Conservation (phyloP, 37 sponge, comb jelly and placozoan genomes). For the Crambe crambe region DNA sequence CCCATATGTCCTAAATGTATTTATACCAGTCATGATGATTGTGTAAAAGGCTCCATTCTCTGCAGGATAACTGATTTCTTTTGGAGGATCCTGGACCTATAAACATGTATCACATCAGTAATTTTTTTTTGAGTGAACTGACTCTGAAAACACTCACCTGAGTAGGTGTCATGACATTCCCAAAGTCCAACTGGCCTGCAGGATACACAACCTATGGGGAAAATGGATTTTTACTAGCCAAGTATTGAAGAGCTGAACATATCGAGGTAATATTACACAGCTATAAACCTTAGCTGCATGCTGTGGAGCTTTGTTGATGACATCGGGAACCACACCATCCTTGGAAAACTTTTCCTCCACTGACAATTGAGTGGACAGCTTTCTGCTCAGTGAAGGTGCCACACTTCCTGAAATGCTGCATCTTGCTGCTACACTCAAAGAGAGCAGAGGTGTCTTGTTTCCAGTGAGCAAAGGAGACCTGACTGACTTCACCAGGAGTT, state of each 20-base stretch:
- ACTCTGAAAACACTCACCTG: conserved; percentile 60
- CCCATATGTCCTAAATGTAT: not conserved
- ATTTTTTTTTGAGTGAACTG: conserved; percentile 50
- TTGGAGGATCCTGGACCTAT: conserved; percentile 74
- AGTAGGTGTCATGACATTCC: conserved; percentile 76
- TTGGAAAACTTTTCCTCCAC: not conserved
- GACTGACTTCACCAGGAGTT: no score
- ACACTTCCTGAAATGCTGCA: no score
- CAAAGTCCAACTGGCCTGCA: conserved; percentile 40
- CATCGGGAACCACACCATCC: conserved; percentile 63
- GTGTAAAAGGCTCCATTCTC: conserved; percentile 66
- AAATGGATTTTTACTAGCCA: no score
- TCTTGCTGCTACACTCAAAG: no score
- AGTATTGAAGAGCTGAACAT: not conserved
- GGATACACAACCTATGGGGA: not conserved
- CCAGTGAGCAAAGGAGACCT: no score
- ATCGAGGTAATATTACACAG: not conserved
- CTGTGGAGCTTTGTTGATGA: conserved; percentile 48
- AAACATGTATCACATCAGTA: conserved; percentile 57
- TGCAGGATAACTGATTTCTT: conserved; percentile 54
- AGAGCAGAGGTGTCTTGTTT: no score
- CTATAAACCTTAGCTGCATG: conserved; percentile 30
- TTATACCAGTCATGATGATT: conserved; percentile 63
- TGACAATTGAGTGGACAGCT: no score
- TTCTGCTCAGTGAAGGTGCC: no score